phyloP scores from a whole-genome alignment of 2,113 vertebrate species.

The Microtus oregoni region DNA sequence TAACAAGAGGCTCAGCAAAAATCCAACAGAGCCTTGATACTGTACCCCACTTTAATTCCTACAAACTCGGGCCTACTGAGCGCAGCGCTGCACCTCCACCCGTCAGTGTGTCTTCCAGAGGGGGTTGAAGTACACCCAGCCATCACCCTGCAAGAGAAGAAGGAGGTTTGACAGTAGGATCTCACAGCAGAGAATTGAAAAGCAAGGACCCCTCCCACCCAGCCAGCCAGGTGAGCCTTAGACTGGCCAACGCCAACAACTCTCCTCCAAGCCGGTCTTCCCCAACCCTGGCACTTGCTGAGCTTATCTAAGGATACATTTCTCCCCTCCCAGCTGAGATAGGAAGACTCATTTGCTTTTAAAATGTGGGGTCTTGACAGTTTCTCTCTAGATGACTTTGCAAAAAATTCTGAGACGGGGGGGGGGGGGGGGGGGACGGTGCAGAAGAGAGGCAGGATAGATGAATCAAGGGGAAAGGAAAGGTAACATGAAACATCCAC shows the following conservation, averaged over 20 bases:
- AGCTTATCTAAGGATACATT: not conserved
- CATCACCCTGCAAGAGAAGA: constrained; percentile 90
- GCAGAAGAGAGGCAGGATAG: not conserved
- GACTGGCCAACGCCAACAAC: not conserved
- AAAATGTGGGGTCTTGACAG: not conserved
- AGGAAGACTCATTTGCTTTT: not conserved
- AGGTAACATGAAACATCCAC: not conserved
- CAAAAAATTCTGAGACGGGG: not conserved
- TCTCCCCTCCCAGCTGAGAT: not conserved
- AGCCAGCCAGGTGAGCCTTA: not conserved
- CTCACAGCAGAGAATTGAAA: not conserved
- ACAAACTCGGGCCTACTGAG: constrained; percentile 70
- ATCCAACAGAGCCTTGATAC: constrained; percentile 76
- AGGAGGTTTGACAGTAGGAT: constrained; percentile 40
- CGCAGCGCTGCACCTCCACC: constrained; percentile 71
- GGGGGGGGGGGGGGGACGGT: fast-evolving
- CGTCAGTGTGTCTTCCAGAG: constrained; percentile 94
- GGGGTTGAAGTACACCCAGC: constrained; percentile 93
- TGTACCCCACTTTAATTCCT: constrained; percentile 85
- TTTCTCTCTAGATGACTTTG: not conserved
- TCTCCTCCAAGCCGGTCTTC: not conserved
- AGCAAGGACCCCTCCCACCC: not conserved
- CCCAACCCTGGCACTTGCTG: not conserved
- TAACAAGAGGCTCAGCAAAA: constrained; percentile 54
- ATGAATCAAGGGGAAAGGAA: not conserved